Evolutionary conservation across 2,888 invertebrate genomes (phyloP).

Genomic region (Altica lythri): DNA sequence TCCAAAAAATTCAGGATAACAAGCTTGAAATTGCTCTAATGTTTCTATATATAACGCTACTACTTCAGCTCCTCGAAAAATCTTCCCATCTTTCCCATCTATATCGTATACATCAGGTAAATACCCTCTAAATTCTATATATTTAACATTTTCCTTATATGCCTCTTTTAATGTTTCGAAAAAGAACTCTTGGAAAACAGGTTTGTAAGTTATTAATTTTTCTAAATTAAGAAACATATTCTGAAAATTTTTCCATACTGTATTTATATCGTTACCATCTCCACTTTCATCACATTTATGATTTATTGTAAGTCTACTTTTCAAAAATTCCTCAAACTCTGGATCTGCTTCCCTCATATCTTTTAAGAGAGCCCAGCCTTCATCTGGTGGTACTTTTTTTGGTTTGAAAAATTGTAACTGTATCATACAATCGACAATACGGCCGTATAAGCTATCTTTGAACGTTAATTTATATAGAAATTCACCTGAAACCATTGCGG

Average conservation of each 20-base stretch:
- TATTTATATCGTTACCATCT: slow-evolving; percentile 53
- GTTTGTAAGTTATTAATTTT: slow-evolving; percentile 56
- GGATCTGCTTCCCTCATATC: slow-evolving; percentile 37
- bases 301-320: slow-evolving; percentile 62
- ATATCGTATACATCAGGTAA: slow-evolving; percentile 62
- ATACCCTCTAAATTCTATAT: slow-evolving; percentile 64
- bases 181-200: slow-evolving; percentile 63
- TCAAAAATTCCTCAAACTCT: slow-evolving; percentile 61
- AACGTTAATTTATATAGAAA: slow-evolving; percentile 68
- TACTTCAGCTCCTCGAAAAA: slow-evolving; percentile 57
- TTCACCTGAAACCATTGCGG: slow-evolving; percentile 65
- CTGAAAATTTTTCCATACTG: slow-evolving; percentile 61
- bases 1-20: slow-evolving; percentile 65
- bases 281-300: slow-evolving; percentile 51
- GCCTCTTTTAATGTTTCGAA: slow-evolving; percentile 63
- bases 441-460: slow-evolving; percentile 36
- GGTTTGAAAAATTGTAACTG: slow-evolving; percentile 26
- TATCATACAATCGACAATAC: not conserved
- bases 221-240: slow-evolving; percentile 57
- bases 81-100: slow-evolving; percentile 62
- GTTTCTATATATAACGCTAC: slow-evolving; percentile 59
- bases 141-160: slow-evolving; percentile 67
- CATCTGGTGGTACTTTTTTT: slow-evolving; percentile 10
- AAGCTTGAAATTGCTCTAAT: slow-evolving; percentile 58
- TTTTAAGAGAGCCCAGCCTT: slow-evolving; percentile 40